Percentiles rank a stretch among this genome's conserved stretches.
Conservation (phyloP, 2,888 invertebrate species). For the Tigriopus californicus region DNA sequence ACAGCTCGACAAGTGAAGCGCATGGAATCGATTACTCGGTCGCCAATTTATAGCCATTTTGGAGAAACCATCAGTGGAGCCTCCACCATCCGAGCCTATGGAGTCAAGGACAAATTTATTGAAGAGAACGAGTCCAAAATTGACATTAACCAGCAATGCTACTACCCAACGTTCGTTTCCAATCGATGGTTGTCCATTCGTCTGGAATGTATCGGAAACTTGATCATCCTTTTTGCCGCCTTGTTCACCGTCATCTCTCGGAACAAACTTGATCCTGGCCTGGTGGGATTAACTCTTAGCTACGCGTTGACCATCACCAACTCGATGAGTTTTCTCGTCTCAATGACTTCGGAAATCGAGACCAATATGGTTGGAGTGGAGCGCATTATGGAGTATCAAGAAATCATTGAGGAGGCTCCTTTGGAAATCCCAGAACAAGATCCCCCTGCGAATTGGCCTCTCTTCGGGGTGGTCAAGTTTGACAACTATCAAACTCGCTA, state of each 20-base stretch:
- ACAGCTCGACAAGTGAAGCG: slow-evolving; percentile 37
- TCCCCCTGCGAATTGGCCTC: slow-evolving; percentile 57
- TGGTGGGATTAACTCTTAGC: slow-evolving; percentile 29
- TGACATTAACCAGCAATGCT: slow-evolving; percentile 29
- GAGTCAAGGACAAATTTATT: slow-evolving; percentile 25
- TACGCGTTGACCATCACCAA: slow-evolving; percentile 36
- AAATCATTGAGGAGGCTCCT: slow-evolving; percentile 48
- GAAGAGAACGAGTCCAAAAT: slow-evolving; percentile 30
- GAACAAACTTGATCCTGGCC: slow-evolving; percentile 48
- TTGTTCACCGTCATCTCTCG: slow-evolving; percentile 69
- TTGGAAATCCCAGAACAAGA: slow-evolving; percentile 46
- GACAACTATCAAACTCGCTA: slow-evolving; percentile 66
- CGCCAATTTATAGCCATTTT: slow-evolving; percentile 38
- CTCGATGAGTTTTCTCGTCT: slow-evolving; percentile 33
- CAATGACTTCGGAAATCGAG: slow-evolving; percentile 36
- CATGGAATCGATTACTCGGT: slow-evolving; percentile 34
- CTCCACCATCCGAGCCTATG: slow-evolving; percentile 26
- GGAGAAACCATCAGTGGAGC: slow-evolving; percentile 33
- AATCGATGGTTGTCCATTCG: slow-evolving; percentile 26
- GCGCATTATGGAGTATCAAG: slow-evolving; percentile 41
- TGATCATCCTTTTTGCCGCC: slow-evolving; percentile 81
- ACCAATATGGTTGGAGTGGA: slow-evolving; percentile 37
- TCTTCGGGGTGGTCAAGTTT: slow-evolving; percentile 56
- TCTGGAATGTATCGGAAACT: slow-evolving; percentile 46
- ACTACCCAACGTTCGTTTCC: slow-evolving; percentile 22